phyloP scores from a whole-genome alignment of 2,113 vertebrate species.

The Neolamprologus cancellatus region DNA sequence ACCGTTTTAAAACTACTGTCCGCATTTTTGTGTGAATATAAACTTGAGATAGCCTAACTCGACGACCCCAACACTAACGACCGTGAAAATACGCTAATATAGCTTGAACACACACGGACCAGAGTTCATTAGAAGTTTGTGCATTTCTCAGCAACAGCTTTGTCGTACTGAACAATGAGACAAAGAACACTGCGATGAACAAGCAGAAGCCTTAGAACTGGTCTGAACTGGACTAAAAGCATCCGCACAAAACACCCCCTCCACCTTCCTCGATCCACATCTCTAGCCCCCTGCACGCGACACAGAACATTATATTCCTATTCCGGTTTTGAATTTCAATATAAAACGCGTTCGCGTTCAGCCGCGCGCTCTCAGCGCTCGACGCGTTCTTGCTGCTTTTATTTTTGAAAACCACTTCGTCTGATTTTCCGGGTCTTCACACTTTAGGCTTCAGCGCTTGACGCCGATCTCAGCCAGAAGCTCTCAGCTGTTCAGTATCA shows the following conservation, averaged over 20 bases:
- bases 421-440: rapidly evolving
- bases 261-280: not conserved
- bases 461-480: not conserved
- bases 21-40: not conserved
- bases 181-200: constrained; percentile 28
- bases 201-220: constrained; percentile 58
- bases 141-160: not conserved
- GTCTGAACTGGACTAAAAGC: constrained; percentile 76
- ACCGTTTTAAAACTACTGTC: not conserved
- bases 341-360: not conserved
- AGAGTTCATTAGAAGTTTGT: not conserved
- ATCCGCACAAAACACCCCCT: constrained; percentile 28
- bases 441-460: rapidly evolving
- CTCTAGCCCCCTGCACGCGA: not conserved
- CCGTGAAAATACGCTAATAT: not conserved
- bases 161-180: constrained; percentile 7
- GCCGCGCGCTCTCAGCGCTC: not conserved
- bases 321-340: not conserved
- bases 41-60: not conserved
- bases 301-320: rapidly evolving
- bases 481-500: constrained; percentile 66
- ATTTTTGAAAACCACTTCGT: not conserved
- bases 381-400: not conserved
- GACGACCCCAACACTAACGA: not conserved
- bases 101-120: not conserved